These are phyloP conservation scores for Spheniscus mendiculus DNA, from an alignment of 2,113 vertebrate species.

Conservation along the genomic window DNA sequence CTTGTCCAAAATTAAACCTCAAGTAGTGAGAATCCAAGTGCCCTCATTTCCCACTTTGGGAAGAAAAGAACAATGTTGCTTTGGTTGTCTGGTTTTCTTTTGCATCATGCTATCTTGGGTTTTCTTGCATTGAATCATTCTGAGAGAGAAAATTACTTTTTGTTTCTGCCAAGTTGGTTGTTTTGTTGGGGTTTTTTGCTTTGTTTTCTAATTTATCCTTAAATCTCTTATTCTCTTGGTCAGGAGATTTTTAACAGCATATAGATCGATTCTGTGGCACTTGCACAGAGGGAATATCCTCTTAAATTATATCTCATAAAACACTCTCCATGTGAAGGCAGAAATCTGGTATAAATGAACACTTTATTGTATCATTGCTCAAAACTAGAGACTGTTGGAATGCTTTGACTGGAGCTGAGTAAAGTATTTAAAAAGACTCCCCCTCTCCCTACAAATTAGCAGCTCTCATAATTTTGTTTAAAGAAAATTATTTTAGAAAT, in stretches of 20 bases:
- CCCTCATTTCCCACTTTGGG: neutral
- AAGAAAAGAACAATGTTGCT: neutral
- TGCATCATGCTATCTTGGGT: neutral
- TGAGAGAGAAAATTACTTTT: neutral
- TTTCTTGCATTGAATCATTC: neutral
- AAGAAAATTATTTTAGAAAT: neutral
- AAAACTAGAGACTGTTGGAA: neutral
- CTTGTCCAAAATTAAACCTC: neutral
- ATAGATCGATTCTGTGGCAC: neutral
- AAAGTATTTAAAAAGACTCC: neutral
- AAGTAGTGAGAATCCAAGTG: neutral
- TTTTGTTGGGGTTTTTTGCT: rapidly evolving
- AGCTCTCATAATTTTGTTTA: neutral
- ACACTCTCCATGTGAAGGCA: neutral
- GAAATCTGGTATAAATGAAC: neutral
- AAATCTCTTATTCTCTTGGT: neutral
- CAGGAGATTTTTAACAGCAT: neutral
- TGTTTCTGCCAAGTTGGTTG: rapidly evolving
- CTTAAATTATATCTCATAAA: neutral
- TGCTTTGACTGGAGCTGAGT: neutral
- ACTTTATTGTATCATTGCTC: neutral
- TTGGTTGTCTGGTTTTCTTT: neutral
- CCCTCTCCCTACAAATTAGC: neutral
- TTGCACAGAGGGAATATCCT: neutral
- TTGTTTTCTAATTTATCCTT: neutral